Evolutionary conservation across 2,888 invertebrate genomes (phyloP), one percentile per base, ranked within the genome.

Genomic region (Agapostemon virescens): DNA sequence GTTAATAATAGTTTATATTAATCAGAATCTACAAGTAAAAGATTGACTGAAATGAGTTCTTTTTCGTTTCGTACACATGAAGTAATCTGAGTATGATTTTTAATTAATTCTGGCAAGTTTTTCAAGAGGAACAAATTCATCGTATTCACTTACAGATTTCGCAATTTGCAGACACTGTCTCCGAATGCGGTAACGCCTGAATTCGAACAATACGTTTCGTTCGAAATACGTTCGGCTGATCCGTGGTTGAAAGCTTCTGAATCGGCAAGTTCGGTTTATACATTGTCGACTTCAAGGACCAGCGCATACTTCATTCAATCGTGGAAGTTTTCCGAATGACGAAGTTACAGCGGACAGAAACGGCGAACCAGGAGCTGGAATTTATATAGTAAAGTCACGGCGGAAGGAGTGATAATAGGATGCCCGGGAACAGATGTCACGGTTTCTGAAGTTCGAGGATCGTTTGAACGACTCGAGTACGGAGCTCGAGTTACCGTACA

Each of bases 401-500:
- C 30, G 38, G 40, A 58, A 40, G 36, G 70, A 20, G 42, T n/a
- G 30, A 61, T 38, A 58, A 61, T 42, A 42, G 40, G 23, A 30
- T 33, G 63, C 20, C 30, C 30, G 40, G 61, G 55, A 55, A 69
- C 69, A 69, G 55, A 55, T 69, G 69, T 69, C 69, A 55, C 55
- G 26, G 55, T 69, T 63, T 52, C 38, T 55, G 38, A 69, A 69
- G 36, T 69, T 69, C 55, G 38, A 26, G 49, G 55, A 30, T 52
- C 55, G 69, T 69, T 69, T 69, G 55, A 69, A 13, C 38, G 38
- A 55, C 23, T 52, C 69, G 69, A 69, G 26, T 5, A 23, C 20
- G 69, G 69, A 55, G 55, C 38, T n/a, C 20, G 2, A 7, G 30
- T 20, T 33, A 33, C n/a, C n/a, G n/a, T 36, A 36, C n/a, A 63